These are phyloP conservation scores for Zhuqinia jingwanae DNA, from an alignment of 2,888 invertebrate species.

Conservation along the genomic window DNA sequence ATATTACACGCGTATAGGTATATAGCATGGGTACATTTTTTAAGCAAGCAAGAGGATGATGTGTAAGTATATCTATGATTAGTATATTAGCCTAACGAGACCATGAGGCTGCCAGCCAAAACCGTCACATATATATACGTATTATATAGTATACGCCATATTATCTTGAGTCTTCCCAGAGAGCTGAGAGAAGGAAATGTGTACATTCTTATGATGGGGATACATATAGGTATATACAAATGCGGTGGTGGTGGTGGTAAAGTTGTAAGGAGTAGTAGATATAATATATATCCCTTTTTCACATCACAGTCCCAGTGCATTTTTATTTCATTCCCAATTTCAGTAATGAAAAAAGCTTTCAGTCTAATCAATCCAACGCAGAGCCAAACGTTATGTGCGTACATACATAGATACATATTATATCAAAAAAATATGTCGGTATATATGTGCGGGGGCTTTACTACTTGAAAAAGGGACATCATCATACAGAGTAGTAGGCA, in stretches of 20 bases:
- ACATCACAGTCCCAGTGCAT: conserved; percentile 72
- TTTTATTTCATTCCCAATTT: conserved; percentile 79
- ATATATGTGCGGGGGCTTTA: background rate
- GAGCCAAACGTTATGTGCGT: conserved; percentile 41
- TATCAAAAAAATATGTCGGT: too few species aligned
- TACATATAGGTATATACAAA: background rate
- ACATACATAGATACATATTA: too few species aligned
- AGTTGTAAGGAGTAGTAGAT: conserved; percentile 17
- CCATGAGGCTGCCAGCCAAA: conserved; percentile 45
- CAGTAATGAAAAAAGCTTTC: conserved; percentile 79
- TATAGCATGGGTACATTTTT: background rate
- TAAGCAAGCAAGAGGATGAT: background rate
- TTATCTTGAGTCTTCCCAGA: too few species aligned
- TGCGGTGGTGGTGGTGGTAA: background rate
- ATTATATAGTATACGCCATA: background rate
- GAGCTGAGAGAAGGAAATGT: background rate
- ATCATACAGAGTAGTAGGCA: background rate
- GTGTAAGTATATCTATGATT: conserved; percentile 53
- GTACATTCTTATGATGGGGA: background rate
- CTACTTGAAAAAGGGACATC: background rate
- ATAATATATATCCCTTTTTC: conserved; percentile 45
- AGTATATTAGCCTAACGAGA: conserved; percentile 45
- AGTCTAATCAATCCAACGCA: conserved; percentile 78
- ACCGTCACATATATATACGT: conserved; percentile 5
- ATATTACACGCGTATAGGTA: background rate